phyloP scores from a whole-genome alignment of 2,113 vertebrate genomes.

The Eleginops maclovinus region DNA sequence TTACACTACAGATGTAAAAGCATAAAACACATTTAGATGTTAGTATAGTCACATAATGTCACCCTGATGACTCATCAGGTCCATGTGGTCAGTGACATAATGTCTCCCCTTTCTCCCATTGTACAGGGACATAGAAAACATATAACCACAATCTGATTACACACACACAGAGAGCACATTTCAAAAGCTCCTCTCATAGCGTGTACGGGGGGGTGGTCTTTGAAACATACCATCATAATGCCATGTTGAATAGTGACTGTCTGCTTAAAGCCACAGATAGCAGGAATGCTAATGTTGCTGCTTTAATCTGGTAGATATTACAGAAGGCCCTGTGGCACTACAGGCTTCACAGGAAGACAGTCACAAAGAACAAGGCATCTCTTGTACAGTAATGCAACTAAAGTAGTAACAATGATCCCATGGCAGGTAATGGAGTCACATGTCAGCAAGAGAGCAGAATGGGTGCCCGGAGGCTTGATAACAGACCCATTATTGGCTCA shows the following conservation, averaged over 20 bases:
- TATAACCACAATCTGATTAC: slow-evolving; percentile 42
- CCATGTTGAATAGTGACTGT: neutral
- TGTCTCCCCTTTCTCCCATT: slow-evolving; percentile 11
- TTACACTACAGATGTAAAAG: neutral
- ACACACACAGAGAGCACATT: slow-evolving; percentile 3
- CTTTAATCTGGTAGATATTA: neutral
- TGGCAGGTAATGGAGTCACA: slow-evolving; percentile 16
- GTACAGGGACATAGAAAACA: slow-evolving; percentile 4
- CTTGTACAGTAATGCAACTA: slow-evolving; percentile 28
- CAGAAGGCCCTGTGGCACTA: neutral
- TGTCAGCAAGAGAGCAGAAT: slow-evolving; percentile 18
- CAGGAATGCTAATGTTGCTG: slow-evolving; percentile 1
- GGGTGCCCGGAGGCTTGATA: slow-evolving; percentile 31
- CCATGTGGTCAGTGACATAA: slow-evolving; percentile 43
- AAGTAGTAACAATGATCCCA: slow-evolving; percentile 9
- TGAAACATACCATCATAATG: slow-evolving; percentile 8
- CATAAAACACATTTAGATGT: neutral
- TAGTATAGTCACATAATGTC: neutral
- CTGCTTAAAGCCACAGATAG: slow-evolving; percentile 2
- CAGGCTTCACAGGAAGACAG: slow-evolving; percentile 43
- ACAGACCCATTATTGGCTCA: slow-evolving; percentile 31
- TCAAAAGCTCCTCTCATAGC: neutral
- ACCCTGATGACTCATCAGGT: slow-evolving; percentile 13
- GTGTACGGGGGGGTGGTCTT: slow-evolving; percentile 15
- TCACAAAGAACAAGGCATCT: slow-evolving; percentile 50